A percentile compares a stretch with the other conserved stretches of the same genome.
Evolutionary conservation across 2,113 vertebrate genomes (phyloP).

Genomic region (Leuciscus idus): DNA sequence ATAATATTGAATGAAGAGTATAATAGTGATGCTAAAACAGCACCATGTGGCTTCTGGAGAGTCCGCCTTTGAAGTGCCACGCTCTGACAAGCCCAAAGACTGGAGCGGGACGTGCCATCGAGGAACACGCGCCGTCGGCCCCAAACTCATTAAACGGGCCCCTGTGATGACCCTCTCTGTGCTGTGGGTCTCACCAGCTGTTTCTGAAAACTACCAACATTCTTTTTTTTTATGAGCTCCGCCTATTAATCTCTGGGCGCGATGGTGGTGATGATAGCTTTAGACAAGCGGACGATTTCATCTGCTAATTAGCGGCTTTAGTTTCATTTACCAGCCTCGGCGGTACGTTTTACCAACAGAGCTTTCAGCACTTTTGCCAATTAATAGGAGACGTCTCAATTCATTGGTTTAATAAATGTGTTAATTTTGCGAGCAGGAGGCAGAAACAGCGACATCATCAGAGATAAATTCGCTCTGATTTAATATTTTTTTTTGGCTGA

Average conservation of each 20-base stretch:
- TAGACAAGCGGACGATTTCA: slow-evolving; percentile 63
- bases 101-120: slow-evolving; percentile 34
- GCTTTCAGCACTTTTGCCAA: slow-evolving; percentile 64
- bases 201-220: not conserved
- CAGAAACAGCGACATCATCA: slow-evolving; percentile 69
- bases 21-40: not conserved
- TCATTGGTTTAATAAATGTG: slow-evolving; percentile 78
- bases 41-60: slow-evolving; percentile 31
- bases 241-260: slow-evolving; percentile 43
- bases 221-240: slow-evolving; percentile 14
- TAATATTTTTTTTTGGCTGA: slow-evolving; percentile 64
- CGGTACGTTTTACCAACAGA: slow-evolving; percentile 53
- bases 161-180: not conserved
- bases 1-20: too few species aligned
- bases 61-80: slow-evolving; percentile 60
- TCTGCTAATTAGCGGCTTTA: slow-evolving; percentile 68
- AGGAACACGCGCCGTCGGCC: not conserved
- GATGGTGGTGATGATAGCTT: slow-evolving; percentile 49
- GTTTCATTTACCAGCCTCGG: slow-evolving; percentile 64
- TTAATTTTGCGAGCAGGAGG: slow-evolving; percentile 72
- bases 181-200: slow-evolving; percentile 19
- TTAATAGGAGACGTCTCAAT: slow-evolving; percentile 73
- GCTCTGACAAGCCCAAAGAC: slow-evolving; percentile 50
- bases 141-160: slow-evolving; percentile 1
- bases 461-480: slow-evolving; percentile 74